A percentile compares a stretch with the other conserved stretches of the same genome.
Conservation (phyloP, 2,888 invertebrate genomes). For the Rutpela maculata region DNA sequence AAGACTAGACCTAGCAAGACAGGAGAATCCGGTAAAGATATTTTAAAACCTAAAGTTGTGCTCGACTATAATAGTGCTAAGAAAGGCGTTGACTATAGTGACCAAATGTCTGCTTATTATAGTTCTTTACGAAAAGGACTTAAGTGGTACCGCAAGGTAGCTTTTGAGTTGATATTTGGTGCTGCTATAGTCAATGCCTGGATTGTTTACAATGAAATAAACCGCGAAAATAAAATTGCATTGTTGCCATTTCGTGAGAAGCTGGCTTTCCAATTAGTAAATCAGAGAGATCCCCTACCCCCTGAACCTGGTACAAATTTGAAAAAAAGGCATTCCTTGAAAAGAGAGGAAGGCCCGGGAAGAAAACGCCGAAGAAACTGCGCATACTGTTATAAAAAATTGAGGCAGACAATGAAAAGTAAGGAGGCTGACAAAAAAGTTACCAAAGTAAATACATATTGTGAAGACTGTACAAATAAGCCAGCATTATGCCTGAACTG, state of each 20-base stretch:
- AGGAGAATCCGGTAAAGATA: constrained; percentile 16
- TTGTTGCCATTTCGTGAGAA: constrained; percentile 21
- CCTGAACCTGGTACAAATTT: constrained; percentile 12
- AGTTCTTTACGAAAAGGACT: neutral
- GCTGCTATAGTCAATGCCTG: constrained; percentile 26
- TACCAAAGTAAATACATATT: constrained; percentile 30
- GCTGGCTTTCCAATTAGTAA: constrained; percentile 20
- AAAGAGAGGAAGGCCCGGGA: constrained; percentile 30
- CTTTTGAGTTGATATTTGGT: constrained; percentile 24
- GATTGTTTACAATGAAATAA: constrained; percentile 27
- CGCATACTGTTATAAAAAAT: constrained; percentile 21
- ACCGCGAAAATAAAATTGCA: constrained; percentile 22
- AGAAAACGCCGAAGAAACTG: constrained; percentile 23
- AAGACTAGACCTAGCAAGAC: constrained; percentile 10
- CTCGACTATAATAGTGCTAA: neutral
- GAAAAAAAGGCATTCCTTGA: constrained; percentile 12
- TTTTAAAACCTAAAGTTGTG: constrained; percentile 23
- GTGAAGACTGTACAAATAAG: constrained; percentile 16
- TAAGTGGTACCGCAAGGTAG: constrained; percentile 26
- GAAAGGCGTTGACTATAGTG: constrained; percentile 19
- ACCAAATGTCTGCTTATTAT: neutral
- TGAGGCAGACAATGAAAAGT: constrained; percentile 24
- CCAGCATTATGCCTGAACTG: constrained; percentile 29
- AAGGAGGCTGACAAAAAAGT: constrained; percentile 29
- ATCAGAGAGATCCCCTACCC: constrained; percentile 13